Evolutionary conservation across 64 coral and sea anemone genomes (phyloP), one percentile per base, ranked within the genome.

Genomic region (Platygyra sinensis): DNA sequence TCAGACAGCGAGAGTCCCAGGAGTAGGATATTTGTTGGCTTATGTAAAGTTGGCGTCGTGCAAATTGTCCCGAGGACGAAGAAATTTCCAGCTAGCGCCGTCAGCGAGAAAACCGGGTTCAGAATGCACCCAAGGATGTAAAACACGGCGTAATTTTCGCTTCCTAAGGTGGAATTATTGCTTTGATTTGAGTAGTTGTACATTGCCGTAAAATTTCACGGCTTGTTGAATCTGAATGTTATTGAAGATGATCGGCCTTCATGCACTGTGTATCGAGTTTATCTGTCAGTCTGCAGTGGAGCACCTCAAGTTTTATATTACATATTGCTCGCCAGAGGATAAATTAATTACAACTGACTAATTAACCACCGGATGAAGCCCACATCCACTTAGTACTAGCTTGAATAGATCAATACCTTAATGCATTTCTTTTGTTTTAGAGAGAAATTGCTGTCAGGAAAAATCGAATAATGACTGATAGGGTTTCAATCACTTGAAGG

Each of bases 61-160:
- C 62, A 65, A 27, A 86, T 86, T 14, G 82, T 31, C 0, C 62
- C 30, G 82, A 86, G 38, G 36, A 69, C 62, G 17, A 86, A 31
- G 8, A 65, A 64, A 20, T 86, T 86, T 29, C 60, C 67, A 8
- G 67, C 31, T 4, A 52, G 14, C 13, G 82, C 82, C 27, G 82
- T 46, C 3, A 86, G 11, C 36, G 60, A 61, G 10, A 86, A 86
- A 2, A 36, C 8, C 0, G 60, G 62, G 82, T 86, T 86, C 19
- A 86, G 17, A 36, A 64, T 17, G 63, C 18, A 67, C 1, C 16
- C 19, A 18, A 4, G 22, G 22, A 67, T 67, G 19, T 67, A 67
- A 67, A 67, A 67, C 63, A 1, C 63, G 63, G 63, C 4, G 63
- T 20, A 67, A 25, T 8, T 67, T 67, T 25, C 63, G 22, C 24